phyloP scores from a whole-genome alignment of 2,797 vertebrate genomes.

The Pelodytes ibericus region DNA sequence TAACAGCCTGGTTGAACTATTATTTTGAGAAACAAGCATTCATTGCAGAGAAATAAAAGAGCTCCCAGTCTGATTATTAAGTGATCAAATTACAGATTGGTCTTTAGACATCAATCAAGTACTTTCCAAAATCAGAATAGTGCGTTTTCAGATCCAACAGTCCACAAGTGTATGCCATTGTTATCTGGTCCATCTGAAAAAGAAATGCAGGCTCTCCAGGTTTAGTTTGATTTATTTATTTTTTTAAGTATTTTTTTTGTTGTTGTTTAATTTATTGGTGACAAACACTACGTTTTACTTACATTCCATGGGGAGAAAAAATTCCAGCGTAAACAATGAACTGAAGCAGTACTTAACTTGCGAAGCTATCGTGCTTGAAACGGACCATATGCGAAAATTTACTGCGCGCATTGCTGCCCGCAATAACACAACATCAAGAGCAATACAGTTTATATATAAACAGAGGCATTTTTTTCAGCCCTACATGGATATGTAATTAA shows the following conservation, averaged over 20 bases:
- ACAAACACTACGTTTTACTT: constrained; percentile 83
- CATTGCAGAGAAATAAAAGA: too few relatives aligned
- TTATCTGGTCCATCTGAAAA: not conserved
- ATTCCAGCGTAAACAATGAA: constrained; percentile 79
- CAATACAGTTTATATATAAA: constrained; percentile 80
- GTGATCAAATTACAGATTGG: too few relatives aligned
- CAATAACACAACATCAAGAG: constrained; percentile 82
- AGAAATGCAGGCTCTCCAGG: not conserved
- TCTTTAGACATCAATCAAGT: not conserved
- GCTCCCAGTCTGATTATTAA: too few relatives aligned
- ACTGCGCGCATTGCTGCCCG: constrained; percentile 64
- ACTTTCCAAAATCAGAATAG: not conserved
- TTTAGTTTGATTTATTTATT: not conserved
- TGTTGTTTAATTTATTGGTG: constrained; percentile 79
- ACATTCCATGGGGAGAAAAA: constrained; percentile 88
- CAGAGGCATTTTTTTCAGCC: constrained; percentile 79
- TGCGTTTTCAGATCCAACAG: not conserved
- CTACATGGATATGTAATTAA: constrained; percentile 85
- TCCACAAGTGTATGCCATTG: not conserved
- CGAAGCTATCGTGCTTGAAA: constrained; percentile 72
- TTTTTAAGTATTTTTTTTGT: constrained; percentile 15
- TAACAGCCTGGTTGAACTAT: too few relatives aligned
- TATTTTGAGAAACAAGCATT: too few relatives aligned
- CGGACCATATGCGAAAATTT: constrained; percentile 71
- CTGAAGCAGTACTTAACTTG: constrained; percentile 73